phyloP scores from a whole-genome alignment of 2,888 invertebrate genomes.

The Hyposoter dolosus region DNA sequence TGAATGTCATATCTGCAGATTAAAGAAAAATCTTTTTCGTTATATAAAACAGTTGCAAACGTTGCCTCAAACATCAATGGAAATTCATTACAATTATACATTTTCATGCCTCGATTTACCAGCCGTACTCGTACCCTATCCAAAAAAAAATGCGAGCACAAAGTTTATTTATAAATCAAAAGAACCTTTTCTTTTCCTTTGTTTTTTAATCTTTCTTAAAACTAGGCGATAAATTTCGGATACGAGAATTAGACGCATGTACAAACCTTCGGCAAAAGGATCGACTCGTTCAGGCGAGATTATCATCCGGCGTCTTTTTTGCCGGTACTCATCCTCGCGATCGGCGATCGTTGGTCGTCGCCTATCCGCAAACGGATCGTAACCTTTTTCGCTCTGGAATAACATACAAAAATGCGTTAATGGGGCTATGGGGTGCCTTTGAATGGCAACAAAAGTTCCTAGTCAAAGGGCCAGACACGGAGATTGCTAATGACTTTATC shows the following conservation, averaged over 20 bases:
- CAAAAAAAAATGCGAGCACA: neutral
- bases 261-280: constrained; percentile 98
- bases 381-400: constrained; percentile 93
- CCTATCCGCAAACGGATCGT: constrained; percentile 97
- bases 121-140: neutral
- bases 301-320: constrained; percentile 93
- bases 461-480: no score
- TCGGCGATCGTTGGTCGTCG: constrained; percentile 97
- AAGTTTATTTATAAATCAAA: constrained; percentile 13
- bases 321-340: constrained; percentile 98
- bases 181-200: constrained; percentile 9
- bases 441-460: no score
- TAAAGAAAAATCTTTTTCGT: no score
- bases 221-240: constrained; percentile 14
- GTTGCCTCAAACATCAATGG: no score
- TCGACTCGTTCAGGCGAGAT: constrained; percentile 99
- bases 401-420: constrained; percentile 21
- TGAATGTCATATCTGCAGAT: neutral
- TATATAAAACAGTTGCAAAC: no score
- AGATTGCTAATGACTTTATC: no score
- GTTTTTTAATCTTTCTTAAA: constrained; percentile 25
- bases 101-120: constrained; percentile 20
- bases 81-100: neutral
- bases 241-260: constrained; percentile 37
- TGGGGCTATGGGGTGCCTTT: no score